Base-by-base conservation (phyloP, 2,888 invertebrate genomes). In the Diachrysia chrysitis region DNA sequence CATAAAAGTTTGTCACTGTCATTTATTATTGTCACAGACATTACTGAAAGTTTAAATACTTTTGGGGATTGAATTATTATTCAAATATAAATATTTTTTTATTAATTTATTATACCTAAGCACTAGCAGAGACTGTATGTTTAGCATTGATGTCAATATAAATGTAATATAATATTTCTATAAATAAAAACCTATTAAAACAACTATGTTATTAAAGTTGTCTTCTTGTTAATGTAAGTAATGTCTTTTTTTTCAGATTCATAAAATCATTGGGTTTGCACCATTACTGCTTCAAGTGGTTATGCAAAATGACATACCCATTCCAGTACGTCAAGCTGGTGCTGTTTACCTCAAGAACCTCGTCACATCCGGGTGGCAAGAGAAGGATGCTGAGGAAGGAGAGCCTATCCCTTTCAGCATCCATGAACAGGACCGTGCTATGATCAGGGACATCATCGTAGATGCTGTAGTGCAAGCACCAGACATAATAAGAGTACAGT, bases 341-440 rank as follows among this genome's bases (percentile, higher is more conserved):
- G 99, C 98, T 48, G 98, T 99, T 81, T 99, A 99, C 94, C 95
- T 99, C 78, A 99, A 99, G 95, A 99, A 99, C 95, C 96, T 99
- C 88, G 96, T 99, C 66, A 97, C 97, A 32, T 97, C 97, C 84
- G 98, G 97, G 92, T 99, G 99, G 99, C 97, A 97, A 75, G 98
- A 98, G 81, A 96, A 97, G 80, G 98, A 98, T 84, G 94, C 96
- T 0, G 97, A 97, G 78, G 96, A 96, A 57, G 97, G 97, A 12
- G 97, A 97, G 76, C 96, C 97, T 4, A 94, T 97, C 67, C 97
- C 97, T 21, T 99, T 98, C 93, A 97, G 97, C 79, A 97, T 99
- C 84, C 99, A 99, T 85, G 99, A 99, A 92, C 99, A 99, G 90
- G 99, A 99, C 93, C 96, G 99, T 82, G 97, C 97, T 14, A 97